These are phyloP conservation scores for Barnardius zonarius DNA, from an alignment of 2,113 vertebrate genomes.

Conservation along the genomic window DNA sequence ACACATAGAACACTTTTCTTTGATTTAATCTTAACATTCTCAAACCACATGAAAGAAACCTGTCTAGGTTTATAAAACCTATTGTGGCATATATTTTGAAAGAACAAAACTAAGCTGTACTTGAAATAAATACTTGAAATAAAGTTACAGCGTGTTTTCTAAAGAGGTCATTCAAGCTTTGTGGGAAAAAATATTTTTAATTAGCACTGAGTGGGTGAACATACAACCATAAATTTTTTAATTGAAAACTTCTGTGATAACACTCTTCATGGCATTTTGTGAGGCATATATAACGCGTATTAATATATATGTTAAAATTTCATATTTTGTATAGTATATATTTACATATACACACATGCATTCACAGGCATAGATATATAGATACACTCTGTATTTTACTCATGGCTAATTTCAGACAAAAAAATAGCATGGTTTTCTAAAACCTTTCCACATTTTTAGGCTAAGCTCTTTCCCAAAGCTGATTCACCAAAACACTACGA, in stretches of 20 bases:
- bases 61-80: not conserved
- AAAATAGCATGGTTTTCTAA: not conserved
- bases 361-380: not conserved
- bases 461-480: not conserved
- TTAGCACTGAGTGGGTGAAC: not conserved
- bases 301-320: not conserved
- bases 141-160: not conserved
- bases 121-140: not conserved
- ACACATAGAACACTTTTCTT: not conserved
- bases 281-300: not conserved
- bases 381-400: not conserved
- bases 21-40: not conserved
- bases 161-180: not conserved
- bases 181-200: not conserved
- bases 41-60: not conserved
- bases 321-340: not conserved
- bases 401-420: not conserved
- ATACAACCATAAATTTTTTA: not conserved
- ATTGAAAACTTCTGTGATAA: not conserved
- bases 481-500: not conserved
- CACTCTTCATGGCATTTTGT: not conserved
- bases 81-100: not conserved
- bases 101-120: not conserved
- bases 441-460: not conserved
- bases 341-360: not conserved